Evolutionary conservation across 2,888 invertebrate genomes (phyloP), one percentile per base, ranked within the genome.

Genomic region (Nephrotoma guestfalica): DNA sequence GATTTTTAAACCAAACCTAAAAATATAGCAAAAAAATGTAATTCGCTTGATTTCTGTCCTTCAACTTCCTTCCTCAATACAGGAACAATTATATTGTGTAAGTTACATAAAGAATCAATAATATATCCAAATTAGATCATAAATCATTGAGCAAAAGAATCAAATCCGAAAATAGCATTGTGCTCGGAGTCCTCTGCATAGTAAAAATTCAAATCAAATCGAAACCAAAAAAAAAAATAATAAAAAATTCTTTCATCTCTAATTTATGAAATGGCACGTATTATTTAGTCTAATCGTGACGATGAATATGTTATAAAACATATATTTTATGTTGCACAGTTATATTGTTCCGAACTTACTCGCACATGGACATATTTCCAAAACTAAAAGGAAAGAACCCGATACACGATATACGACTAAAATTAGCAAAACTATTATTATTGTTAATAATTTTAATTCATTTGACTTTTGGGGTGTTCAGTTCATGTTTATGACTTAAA

Each of bases 1-100:
- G 94, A 91, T 99, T 99, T 91, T 99, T 99, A 93, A 99, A 99
- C 99, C 99, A 99, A 41, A 99, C 99, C 83, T 86, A 42, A 15
- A 51, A 15, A n/a, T n/a, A 15, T 11, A 71, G 30, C 6, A 15
- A 57, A 6, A 2, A 71, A 71, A 71, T 18, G 0, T 2, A 15
- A 71, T 71, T 57, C 18, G 30, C 30, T 47, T 30, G 71, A 11
- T 15, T 30, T 0, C 30, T 71, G 71, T 30, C 71, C 30, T 71
- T 71, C 71, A 71, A 71, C 71, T 7, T 30, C 30, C 51, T 18
- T 71, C 71, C 71, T 71, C 30, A 71, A 30, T 57, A n/a, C n/a
- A n/a, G n/a, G 15, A 51, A 15, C 51, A 51, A 51, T n/a, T n/a
- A n/a, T 30, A 30, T 51, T 6, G 9, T 71, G 30, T 30, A 30